These are phyloP conservation scores for Lamellibrachia columna DNA, from an alignment of 2,888 invertebrate genomes.

Conservation along the genomic window DNA sequence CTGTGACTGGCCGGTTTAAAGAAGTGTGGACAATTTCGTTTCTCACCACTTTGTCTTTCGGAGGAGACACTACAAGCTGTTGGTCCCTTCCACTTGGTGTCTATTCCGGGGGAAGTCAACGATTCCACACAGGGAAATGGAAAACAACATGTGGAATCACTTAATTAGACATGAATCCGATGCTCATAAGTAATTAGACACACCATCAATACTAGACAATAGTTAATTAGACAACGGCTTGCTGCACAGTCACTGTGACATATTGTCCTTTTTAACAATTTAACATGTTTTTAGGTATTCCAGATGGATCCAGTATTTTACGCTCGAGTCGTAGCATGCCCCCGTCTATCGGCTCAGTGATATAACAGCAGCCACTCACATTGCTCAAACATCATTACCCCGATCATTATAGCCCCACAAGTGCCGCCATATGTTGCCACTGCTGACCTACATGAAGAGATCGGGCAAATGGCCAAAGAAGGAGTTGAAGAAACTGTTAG, in stretches of 20 bases:
- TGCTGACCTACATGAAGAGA: slow-evolving; percentile 44
- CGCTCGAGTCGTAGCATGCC: not conserved
- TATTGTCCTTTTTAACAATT: not conserved
- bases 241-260: not conserved
- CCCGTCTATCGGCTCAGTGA: not conserved
- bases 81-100: too few relatives aligned
- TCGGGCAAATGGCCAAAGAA: slow-evolving; percentile 52
- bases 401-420: not conserved
- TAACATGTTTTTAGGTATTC: too few relatives aligned
- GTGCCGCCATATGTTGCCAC: slow-evolving; percentile 34
- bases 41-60: too few relatives aligned
- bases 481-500: slow-evolving; percentile 56
- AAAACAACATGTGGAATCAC: too few relatives aligned
- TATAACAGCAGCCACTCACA: not conserved
- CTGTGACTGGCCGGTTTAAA: too few relatives aligned
- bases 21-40: too few relatives aligned
- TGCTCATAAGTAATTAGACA: too few relatives aligned
- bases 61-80: too few relatives aligned
- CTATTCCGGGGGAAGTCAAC: too few relatives aligned
- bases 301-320: not conserved
- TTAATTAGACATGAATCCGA: too few relatives aligned
- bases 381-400: not conserved
- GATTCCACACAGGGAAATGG: too few relatives aligned
- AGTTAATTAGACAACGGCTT: not conserved
- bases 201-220: not conserved